Base-by-base conservation (phyloP, 2,888 invertebrate genomes). In the Drosophila anomelani region DNA sequence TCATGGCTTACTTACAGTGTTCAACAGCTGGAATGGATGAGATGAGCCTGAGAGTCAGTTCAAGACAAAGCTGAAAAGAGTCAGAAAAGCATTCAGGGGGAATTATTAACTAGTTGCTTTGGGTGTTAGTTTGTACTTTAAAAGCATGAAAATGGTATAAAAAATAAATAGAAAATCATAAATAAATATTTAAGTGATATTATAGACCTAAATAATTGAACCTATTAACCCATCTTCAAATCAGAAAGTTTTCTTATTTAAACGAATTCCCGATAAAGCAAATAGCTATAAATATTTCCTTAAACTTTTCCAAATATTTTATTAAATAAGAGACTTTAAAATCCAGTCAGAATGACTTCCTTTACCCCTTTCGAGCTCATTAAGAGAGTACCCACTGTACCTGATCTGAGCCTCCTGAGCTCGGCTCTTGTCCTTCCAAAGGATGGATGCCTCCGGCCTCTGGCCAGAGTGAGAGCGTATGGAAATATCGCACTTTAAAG, bases 401-500 rank as follows among this genome's bases (percentile, higher is more conserved):
- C 10, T 39, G 29, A 17, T 1, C n/a, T 46, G 60, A 59, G 36
- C 29, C 36, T 38, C 13, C 63, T 63, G 64, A 41, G 47, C 59
- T 41, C 23, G 26, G 34, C 39, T 51, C 26, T 36, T n/a, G 36
- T 6, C 15, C 36, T 36, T 26, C 17, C 17, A 9, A 13, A 36
- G 56, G 39, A 69, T 41, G 15, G 20, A 51, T 34, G 49, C 49
- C 49, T 49, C 13, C 44, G 23, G 39, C 34, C 55, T 29, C 29
- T 34, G 55, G 17, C 56, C 43, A 15, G 34, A 68, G 56, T 56
- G 36, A 51, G 56, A 23, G 58, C 12, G 55, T 38, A 66, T 66
- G 56, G 39, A 54, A 49, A 59, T 56, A 59, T 41, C 56, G 51
- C 68, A 73, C 63, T 83, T 78, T 71, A 80, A 66, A 71, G 79